Conservation (phyloP, 2,113 vertebrate species). For the Edolisoma coerulescens region DNA sequence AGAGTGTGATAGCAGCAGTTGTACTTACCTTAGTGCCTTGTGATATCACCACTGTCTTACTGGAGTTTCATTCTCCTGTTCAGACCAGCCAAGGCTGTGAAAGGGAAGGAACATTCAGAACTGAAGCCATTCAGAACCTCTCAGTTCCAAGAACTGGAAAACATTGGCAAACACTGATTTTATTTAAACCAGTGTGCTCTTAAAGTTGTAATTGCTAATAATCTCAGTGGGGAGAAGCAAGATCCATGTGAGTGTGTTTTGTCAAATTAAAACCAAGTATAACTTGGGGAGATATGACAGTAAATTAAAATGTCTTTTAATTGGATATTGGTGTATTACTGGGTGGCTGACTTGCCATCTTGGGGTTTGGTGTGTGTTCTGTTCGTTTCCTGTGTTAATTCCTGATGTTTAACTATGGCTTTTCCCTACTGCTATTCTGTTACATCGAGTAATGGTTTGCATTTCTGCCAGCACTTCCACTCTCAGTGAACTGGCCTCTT, state of each 20-base stretch:
- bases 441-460: not conserved
- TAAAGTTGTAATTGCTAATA: not conserved
- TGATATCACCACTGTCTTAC: rapidly evolving
- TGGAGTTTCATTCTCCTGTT: not conserved
- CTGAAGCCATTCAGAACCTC: not conserved
- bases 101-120: not conserved
- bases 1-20: not conserved
- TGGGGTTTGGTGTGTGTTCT: not conserved
- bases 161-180: not conserved
- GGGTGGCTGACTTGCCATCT: not conserved
- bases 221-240: not conserved
- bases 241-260: not conserved
- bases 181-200: not conserved
- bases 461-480: not conserved
- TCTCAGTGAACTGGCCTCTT: not conserved
- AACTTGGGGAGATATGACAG: not conserved
- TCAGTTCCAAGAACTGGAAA: not conserved
- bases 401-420: not conserved
- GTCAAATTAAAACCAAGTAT: not conserved
- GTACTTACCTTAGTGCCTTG: not conserved
- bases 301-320: slow-evolving; percentile 8
- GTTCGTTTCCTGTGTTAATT: not conserved
- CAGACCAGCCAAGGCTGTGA: not conserved
- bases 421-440: not conserved
- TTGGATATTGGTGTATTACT: not conserved